Conservation (phyloP, 1,140 invertebrate genomes). For the Mya arenaria region DNA sequence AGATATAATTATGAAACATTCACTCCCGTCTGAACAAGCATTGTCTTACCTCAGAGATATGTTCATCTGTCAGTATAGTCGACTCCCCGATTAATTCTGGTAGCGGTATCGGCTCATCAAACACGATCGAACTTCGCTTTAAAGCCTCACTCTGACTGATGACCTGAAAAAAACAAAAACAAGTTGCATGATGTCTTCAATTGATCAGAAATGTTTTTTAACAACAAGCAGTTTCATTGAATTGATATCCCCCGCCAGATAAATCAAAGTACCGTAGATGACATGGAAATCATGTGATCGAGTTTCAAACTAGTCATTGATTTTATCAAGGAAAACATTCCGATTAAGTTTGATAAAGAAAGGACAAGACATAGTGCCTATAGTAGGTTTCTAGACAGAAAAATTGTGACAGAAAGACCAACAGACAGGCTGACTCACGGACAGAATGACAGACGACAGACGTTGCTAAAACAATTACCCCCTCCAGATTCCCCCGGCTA, state of each 20-base stretch:
- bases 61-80: constrained; percentile 94
- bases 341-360: neutral
- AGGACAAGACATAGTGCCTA: neutral
- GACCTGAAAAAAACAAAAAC: constrained; percentile 65
- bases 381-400: too few relatives aligned
- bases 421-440: too few relatives aligned
- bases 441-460: too few relatives aligned
- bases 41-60: constrained; percentile 89
- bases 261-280: too few relatives aligned
- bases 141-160: constrained; percentile 79
- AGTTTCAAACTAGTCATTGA: neutral
- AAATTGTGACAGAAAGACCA: too few relatives aligned
- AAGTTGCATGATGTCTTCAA: neutral
- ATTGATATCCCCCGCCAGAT: neutral
- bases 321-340: neutral
- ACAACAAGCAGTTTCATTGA: neutral
- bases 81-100: constrained; percentile 91
- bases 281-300: neutral
- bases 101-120: constrained; percentile 84
- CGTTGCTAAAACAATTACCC: too few relatives aligned
- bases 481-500: too few relatives aligned
- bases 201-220: too few relatives aligned
- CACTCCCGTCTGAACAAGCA: too few relatives aligned
- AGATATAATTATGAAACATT: too few relatives aligned
- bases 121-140: constrained; percentile 83